These are phyloP conservation scores for Chlamydotis undulata DNA, from an alignment of 2,113 vertebrate genomes.

Conservation along the genomic window DNA sequence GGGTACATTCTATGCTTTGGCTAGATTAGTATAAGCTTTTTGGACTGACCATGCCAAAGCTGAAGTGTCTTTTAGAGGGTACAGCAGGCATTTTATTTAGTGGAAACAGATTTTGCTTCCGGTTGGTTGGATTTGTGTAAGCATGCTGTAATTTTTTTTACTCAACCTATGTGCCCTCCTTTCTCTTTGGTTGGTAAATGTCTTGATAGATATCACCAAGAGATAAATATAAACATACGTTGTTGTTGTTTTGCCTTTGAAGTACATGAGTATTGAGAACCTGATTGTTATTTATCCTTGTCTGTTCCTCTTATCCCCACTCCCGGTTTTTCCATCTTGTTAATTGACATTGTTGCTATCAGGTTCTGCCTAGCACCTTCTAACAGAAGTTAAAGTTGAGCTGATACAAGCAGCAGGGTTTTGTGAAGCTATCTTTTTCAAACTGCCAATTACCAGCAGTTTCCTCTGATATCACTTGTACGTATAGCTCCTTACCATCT, in stretches of 20 bases:
- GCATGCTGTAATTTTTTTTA: not conserved
- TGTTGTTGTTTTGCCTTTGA: not conserved
- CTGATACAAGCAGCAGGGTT: not conserved
- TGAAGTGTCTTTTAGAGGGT: not conserved
- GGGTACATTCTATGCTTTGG: not conserved
- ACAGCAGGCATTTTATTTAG: not conserved
- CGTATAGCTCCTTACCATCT: not conserved
- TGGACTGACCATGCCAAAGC: not conserved
- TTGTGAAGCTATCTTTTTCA: not conserved
- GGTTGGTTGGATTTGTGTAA: not conserved
- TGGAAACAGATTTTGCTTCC: not conserved
- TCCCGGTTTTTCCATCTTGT: not conserved
- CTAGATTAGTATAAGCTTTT: not conserved
- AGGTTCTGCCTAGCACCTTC: not conserved
- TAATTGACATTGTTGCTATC: not conserved
- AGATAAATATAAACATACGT: not conserved
- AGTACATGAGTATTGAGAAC: not conserved
- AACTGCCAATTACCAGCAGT: not conserved
- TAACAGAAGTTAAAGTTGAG: not conserved
- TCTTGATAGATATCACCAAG: not conserved
- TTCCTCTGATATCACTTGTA: not conserved
- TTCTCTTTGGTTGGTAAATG: not conserved
- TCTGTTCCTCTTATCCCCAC: not conserved
- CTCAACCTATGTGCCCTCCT: not conserved
- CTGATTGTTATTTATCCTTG: not conserved